phyloP scores from a whole-genome alignment of 1,140 invertebrate genomes.

The Condylostylus longicornis region DNA sequence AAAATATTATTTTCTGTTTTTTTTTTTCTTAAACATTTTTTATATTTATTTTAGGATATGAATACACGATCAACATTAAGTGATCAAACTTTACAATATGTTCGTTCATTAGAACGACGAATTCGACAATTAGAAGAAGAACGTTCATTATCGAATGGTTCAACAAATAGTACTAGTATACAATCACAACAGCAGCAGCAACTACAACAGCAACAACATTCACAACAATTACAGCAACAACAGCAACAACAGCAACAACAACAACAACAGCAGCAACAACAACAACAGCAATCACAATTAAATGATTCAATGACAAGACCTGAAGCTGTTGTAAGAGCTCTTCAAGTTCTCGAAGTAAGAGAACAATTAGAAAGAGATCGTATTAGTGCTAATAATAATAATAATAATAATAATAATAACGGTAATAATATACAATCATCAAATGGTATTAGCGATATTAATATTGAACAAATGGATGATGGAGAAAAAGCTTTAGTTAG shows the following conservation, averaged over 20 bases:
- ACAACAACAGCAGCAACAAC: not conserved
- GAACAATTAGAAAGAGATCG: slow-evolving; percentile 61
- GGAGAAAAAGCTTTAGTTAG: slow-evolving; percentile 83
- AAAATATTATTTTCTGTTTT: too few species aligned
- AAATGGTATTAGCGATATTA: slow-evolving; percentile 20
- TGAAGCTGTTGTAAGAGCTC: slow-evolving; percentile 76
- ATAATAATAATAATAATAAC: slow-evolving; percentile 8
- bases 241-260: slow-evolving; percentile 20
- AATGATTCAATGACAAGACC: slow-evolving; percentile 41
- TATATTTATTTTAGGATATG: slow-evolving; percentile 14
- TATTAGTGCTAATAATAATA: slow-evolving; percentile 14
- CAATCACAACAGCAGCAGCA: slow-evolving; percentile 32
- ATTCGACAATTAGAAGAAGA: slow-evolving; percentile 75
- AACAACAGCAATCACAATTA: slow-evolving; percentile 15
- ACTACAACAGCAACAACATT: slow-evolving; percentile 28
- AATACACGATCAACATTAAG: slow-evolving; percentile 27
- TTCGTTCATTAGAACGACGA: slow-evolving; percentile 68
- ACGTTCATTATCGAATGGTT: slow-evolving; percentile 41
- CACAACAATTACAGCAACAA: not conserved
- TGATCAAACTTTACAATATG: slow-evolving; percentile 76
- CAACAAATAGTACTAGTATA: slow-evolving; percentile 27
- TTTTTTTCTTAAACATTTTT: slow-evolving; percentile 5
- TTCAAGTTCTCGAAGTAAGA: slow-evolving; percentile 80
- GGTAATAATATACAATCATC: slow-evolving; percentile 36
- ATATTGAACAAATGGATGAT: slow-evolving; percentile 56